A percentile compares a stretch with the other conserved stretches of the same genome.
Conservation (phyloP, 2,113 vertebrate species). For the Marmota flaviventris region DNA sequence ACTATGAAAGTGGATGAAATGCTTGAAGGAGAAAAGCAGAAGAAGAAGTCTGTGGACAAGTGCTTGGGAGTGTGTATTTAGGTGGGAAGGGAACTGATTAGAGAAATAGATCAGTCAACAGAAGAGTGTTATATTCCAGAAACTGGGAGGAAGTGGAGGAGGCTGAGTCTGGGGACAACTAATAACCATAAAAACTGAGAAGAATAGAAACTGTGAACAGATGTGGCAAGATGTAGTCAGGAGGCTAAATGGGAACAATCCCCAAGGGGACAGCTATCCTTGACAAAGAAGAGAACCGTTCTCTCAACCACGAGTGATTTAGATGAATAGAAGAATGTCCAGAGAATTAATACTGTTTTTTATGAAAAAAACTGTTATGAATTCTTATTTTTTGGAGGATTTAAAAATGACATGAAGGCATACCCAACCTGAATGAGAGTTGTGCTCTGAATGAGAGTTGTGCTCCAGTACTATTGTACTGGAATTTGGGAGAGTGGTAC, state of each 20-base stretch:
- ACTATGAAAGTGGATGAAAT: background rate
- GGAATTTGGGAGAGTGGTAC: background rate
- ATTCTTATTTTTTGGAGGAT: background rate
- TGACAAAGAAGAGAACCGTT: background rate
- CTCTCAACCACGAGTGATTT: background rate
- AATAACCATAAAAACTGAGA: background rate
- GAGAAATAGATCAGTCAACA: background rate
- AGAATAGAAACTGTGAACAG: background rate
- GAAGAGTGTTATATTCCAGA: background rate
- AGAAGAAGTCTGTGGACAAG: background rate
- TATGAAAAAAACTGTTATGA: background rate
- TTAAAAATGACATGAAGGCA: constrained; percentile 7
- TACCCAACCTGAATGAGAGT: background rate
- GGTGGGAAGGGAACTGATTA: background rate
- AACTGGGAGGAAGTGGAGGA: background rate
- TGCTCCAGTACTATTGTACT: background rate
- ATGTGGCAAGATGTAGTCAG: background rate
- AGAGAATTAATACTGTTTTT: background rate
- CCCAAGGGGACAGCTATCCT: background rate
- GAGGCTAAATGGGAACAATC: background rate
- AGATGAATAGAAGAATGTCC: background rate
- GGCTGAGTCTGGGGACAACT: background rate
- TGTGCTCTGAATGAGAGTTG: background rate
- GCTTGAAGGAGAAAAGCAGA: background rate
- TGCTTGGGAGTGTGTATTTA: background rate